A percentile compares a stretch with the other conserved stretches of the same genome.
Conservation (phyloP, 2,113 vertebrate genomes). For the Lontra canadensis region DNA sequence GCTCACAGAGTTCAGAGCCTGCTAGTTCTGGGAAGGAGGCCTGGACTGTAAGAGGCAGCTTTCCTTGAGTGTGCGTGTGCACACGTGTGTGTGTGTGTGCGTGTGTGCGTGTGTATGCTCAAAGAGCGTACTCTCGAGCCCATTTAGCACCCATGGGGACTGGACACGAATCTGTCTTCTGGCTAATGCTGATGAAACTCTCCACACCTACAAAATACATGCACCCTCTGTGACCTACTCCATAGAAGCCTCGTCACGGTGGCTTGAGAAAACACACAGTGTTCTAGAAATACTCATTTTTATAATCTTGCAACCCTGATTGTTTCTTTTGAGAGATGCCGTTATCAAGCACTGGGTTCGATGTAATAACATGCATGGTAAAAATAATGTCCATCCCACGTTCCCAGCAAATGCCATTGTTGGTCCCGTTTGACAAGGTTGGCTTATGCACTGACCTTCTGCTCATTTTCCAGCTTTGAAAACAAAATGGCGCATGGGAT, state of each 20-base stretch:
- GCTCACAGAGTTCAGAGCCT: not conserved
- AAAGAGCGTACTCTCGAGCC: not conserved
- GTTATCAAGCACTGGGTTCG: not conserved
- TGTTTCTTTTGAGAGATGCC: not conserved
- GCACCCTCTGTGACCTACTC: fast-evolving
- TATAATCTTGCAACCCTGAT: not conserved
- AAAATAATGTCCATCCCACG: fast-evolving
- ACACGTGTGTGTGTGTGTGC: too few species aligned
- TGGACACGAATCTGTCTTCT: fast-evolving
- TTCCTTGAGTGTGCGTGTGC: too few species aligned
- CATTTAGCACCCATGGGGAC: fast-evolving
- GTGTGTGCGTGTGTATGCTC: fast-evolving
- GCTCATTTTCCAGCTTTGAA: not conserved
- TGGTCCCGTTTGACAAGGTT: not conserved
- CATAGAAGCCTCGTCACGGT: fast-evolving
- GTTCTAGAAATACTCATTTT: not conserved
- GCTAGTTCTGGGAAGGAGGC: not conserved
- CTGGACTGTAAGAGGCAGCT: not conserved
- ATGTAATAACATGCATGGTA: not conserved
- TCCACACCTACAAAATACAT: not conserved
- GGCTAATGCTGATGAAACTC: not conserved
- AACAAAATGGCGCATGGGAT: not conserved
- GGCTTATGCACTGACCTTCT: not conserved
- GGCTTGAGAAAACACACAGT: not conserved
- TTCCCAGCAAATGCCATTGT: fast-evolving